Evolutionary conservation across 2,888 invertebrate genomes (phyloP).

Genomic region (Blastobasis lacticolella): DNA sequence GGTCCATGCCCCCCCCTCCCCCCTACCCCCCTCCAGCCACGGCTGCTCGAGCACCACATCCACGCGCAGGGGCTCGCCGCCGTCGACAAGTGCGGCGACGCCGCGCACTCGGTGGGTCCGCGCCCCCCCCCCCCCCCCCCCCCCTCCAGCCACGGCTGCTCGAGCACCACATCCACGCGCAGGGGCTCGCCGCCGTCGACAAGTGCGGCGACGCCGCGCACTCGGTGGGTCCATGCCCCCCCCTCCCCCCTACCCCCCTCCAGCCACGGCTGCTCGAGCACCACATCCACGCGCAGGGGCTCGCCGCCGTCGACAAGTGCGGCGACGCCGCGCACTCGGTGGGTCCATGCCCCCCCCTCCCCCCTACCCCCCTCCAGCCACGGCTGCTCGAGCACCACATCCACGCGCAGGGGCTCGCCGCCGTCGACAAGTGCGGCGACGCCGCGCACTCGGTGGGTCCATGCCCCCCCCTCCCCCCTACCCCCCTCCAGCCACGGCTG

Average conservation of each 20-base stretch:
- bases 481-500: constrained; percentile 83
- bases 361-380: too few relatives aligned
- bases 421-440: constrained; percentile 95
- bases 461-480: constrained; percentile 85
- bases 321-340: constrained; percentile 93
- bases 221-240: constrained; percentile 83
- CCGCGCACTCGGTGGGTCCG: constrained; percentile 87
- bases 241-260: too few relatives aligned
- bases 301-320: constrained; percentile 94
- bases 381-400: constrained; percentile 94
- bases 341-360: constrained; percentile 81
- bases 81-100: constrained; percentile 94
- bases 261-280: constrained; percentile 89
- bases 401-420: constrained; percentile 90
- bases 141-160: constrained; percentile 90
- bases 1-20: constrained; percentile 82
- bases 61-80: constrained; percentile 93
- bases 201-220: constrained; percentile 93
- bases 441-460: constrained; percentile 87
- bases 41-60: constrained; percentile 94
- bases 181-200: constrained; percentile 94
- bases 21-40: too few relatives aligned
- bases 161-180: constrained; percentile 94
- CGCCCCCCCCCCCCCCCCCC: constrained; percentile 92
- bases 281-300: constrained; percentile 94